Evolutionary conservation across 2,797 vertebrate species (phyloP).

Genomic region (Peromyscus nudipes): DNA sequence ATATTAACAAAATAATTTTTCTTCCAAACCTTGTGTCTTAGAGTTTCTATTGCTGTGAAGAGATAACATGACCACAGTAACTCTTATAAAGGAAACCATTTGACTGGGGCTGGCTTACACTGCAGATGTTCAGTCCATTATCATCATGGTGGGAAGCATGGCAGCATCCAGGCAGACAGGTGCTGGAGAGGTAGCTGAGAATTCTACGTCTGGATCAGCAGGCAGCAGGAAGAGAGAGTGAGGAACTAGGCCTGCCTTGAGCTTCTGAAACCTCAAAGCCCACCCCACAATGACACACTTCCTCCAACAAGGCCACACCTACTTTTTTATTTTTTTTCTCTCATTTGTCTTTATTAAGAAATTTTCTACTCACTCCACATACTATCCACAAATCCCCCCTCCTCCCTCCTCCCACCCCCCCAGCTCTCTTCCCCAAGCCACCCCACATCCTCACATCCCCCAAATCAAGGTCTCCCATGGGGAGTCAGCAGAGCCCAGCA

Average conservation of each 20-base stretch:
- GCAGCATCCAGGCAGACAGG: not conserved
- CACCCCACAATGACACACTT: too few relatives aligned
- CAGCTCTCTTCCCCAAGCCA: too few relatives aligned
- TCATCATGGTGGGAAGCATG: not conserved
- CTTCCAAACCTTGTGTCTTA: not conserved
- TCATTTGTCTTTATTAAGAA: too few relatives aligned
- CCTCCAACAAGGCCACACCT: not conserved
- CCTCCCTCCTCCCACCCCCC: too few relatives aligned
- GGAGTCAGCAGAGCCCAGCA: too few relatives aligned
- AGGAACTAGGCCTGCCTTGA: not conserved
- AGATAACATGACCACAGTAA: not conserved
- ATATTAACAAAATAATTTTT: slow-evolving; percentile 3
- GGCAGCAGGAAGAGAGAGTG: not conserved
- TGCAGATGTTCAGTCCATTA: not conserved
- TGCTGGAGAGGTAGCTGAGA: not conserved
- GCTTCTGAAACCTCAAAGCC: not conserved
- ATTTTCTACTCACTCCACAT: too few relatives aligned
- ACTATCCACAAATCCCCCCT: too few relatives aligned
- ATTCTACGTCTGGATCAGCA: not conserved
- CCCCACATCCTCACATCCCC: too few relatives aligned
- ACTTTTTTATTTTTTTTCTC: not conserved
- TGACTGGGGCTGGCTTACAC: not conserved
- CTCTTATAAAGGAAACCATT: not conserved
- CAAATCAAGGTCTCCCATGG: too few relatives aligned
- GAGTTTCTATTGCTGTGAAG: not conserved